Conservation (phyloP, 1,140 invertebrate genomes). For the Drosophila rufa region DNA sequence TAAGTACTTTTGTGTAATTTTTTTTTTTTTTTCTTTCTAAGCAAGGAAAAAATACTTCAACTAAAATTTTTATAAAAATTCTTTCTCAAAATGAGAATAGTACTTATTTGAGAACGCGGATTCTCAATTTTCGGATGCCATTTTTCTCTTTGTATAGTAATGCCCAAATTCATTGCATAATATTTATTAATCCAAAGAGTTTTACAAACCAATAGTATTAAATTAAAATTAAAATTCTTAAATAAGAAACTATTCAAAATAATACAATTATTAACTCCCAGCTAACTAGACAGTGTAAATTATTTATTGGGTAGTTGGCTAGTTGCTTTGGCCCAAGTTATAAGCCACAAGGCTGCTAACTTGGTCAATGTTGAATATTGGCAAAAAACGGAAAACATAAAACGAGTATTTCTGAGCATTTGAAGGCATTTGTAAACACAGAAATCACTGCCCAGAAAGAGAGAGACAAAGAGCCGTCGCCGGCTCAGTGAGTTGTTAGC, state of each 20-base stretch:
- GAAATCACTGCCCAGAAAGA: slow-evolving; percentile 44
- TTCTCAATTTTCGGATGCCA: no score
- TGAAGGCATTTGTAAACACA: slow-evolving; percentile 58
- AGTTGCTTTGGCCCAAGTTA: slow-evolving; percentile 8
- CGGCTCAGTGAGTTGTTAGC: slow-evolving; percentile 59
- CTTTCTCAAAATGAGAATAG: no score
- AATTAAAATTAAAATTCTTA: no score
- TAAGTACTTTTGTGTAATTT: no score
- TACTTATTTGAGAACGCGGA: no score
- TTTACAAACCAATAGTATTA: no score
- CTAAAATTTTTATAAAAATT: no score
- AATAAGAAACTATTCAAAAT: background rate
- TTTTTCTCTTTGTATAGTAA: no score
- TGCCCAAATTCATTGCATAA: no score
- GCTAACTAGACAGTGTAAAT: background rate
- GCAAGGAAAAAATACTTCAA: no score
- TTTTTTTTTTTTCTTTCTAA: no score
- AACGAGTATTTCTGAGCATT: slow-evolving; percentile 50
- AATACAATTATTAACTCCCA: background rate
- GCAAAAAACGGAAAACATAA: slow-evolving; percentile 43
- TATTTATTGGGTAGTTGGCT: slow-evolving; percentile 24
- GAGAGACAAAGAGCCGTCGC: slow-evolving; percentile 8
- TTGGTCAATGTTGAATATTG: slow-evolving; percentile 79
- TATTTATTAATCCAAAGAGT: no score
- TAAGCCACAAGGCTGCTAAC: slow-evolving; percentile 42